A percentile compares a stretch with the other conserved stretches of the same genome.
Conservation (phyloP, 2,797 vertebrate genomes). For the Phylloscopus collybita region DNA sequence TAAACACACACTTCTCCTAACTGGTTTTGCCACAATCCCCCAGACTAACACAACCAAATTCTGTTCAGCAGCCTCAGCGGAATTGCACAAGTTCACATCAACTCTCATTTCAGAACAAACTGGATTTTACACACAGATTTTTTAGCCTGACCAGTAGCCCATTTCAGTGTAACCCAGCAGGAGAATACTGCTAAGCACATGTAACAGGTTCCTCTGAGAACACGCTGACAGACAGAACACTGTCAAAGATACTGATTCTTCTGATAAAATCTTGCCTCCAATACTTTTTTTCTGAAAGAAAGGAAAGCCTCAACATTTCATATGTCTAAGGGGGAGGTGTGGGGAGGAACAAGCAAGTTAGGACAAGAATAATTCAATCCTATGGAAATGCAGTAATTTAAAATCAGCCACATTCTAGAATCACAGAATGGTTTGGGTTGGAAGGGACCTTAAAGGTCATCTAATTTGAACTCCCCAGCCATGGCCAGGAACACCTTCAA, state of each 20-base stretch:
- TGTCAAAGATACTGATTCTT: not conserved
- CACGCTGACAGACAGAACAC: not conserved
- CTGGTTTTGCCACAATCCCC: not conserved
- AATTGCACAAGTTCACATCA: not conserved
- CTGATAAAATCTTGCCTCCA: constrained; percentile 7
- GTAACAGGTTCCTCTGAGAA: not conserved
- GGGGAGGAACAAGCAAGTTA: not conserved
- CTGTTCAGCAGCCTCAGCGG: not conserved
- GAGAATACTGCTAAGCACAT: not conserved
- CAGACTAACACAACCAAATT: not conserved
- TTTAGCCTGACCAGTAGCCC: not conserved
- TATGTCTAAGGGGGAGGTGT: not conserved
- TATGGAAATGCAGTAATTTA: not conserved
- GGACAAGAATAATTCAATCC: not conserved
- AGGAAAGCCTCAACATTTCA: constrained; percentile 6
- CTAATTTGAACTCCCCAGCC: not conserved
- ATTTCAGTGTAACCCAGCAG: not conserved
- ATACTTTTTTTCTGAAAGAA: not conserved
- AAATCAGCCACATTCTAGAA: not conserved
- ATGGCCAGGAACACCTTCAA: not conserved
- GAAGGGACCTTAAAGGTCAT: not conserved
- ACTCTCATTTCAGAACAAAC: not conserved
- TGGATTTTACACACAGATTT: not conserved
- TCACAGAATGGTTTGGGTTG: not conserved
- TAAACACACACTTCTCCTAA: not conserved